Base-by-base conservation (phyloP, 2,797 vertebrate species). In the Microcaecilia unicolor region DNA sequence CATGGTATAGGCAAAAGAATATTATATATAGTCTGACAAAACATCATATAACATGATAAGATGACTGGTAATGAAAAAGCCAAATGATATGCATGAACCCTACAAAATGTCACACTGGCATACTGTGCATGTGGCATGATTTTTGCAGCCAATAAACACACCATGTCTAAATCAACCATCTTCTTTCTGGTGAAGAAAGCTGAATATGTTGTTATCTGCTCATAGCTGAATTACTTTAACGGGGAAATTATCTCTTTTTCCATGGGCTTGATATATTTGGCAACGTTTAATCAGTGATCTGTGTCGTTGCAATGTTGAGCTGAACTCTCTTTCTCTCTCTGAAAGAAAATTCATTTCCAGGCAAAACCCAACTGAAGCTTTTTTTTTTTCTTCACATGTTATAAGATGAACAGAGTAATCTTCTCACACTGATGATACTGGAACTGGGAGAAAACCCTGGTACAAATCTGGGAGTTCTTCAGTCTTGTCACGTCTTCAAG, bases 391-490 rank as follows among this genome's bases (percentile, higher is more conserved):
- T n/a, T 35, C 33, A 16, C 22, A 4, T 41, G 17, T 37, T 32
- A 10, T 13, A 18, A 55, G 50, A 31, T 19, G 46, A 33, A 57
- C 21, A 23, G 38, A 42, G 15, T 54, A 25, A 55, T 61, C 41
- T 49, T 49, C n/a, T 58, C 41, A 41, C 41, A 35, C 28, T 45
- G 43, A 29, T 70, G 48, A 42, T 51, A n/a, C 41, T 46, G 44
- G 39, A 70, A 61, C 19, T 20, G 13, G 41, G 20, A 53, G 21
- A 6, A 15, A 48, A 22, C 34, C 1, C 8, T 10, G 22, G 17
- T 12, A 14, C 18, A 34, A 37, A 34, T 35, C 12, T 31, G 22
- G 16, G 14, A 8, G 1, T 36, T 54, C n/a, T 38, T 39, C 28
- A 52, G 45, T 51, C 46, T 17, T 3, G 19, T 57, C 48, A 54